Conservation (phyloP, 2,113 vertebrate genomes). For the Muscicapa adusta region DNA sequence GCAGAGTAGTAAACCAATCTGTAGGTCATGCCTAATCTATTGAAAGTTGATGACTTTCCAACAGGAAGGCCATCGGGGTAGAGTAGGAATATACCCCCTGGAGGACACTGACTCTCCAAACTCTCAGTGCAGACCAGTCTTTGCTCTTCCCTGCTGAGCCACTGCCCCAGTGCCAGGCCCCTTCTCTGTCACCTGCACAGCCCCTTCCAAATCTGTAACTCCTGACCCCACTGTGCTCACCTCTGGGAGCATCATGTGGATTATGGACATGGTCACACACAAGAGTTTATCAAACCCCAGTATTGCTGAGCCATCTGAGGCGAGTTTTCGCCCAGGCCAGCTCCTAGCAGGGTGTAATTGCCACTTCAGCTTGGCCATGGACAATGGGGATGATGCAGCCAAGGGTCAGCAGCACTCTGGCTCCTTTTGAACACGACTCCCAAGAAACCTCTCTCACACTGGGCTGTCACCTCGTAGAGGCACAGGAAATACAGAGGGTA, state of each 20-base stretch:
- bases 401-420: not conserved
- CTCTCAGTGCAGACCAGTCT: not conserved
- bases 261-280: not conserved
- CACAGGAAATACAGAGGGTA: not conserved
- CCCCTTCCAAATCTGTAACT: not conserved
- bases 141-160: not conserved
- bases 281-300: not conserved
- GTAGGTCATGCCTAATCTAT: not conserved
- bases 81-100: not conserved
- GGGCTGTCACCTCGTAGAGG: not conserved
- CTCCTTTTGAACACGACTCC: not conserved
- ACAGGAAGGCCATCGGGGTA: not conserved
- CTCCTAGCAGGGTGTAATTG: not conserved
- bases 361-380: not conserved
- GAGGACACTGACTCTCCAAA: not conserved
- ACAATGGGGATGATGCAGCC: not conserved
- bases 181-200: not conserved
- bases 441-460: accelerated
- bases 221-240: not conserved
- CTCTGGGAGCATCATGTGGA: not conserved
- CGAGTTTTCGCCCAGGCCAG: not conserved
- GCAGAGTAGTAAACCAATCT: not conserved
- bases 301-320: not conserved
- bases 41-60: not conserved
- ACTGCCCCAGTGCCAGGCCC: not conserved